Percentiles rank a stretch among this genome's conserved stretches.
Conservation (phyloP, 2,797 vertebrate genomes). For the Cirrhinus mrigala region DNA sequence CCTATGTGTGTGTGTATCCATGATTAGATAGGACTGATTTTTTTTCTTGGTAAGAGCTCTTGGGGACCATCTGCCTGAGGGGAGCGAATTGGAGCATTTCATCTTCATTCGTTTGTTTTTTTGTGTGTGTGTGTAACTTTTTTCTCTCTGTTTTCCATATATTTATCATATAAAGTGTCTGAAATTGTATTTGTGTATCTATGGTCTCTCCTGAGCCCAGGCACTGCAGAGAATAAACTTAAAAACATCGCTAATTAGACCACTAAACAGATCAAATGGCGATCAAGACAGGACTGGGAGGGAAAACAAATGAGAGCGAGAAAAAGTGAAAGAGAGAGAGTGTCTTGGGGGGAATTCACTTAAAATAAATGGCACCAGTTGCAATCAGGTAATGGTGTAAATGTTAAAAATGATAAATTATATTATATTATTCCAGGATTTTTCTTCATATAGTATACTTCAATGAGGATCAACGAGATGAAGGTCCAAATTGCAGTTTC, state of each 20-base stretch:
- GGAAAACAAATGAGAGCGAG: not conserved
- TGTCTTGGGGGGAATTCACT: not conserved
- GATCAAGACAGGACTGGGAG: not conserved
- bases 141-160: not conserved
- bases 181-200: conserved; percentile 1
- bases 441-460: too few relatives aligned
- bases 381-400: not conserved
- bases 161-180: conserved; percentile 12
- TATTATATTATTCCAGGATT: too few relatives aligned
- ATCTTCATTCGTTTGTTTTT: not conserved
- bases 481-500: too few relatives aligned
- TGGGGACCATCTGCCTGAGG: conserved; percentile 22
- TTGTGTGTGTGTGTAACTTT: not conserved
- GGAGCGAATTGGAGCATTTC: not conserved
- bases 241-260: conserved; percentile 36
- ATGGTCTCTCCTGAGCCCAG: not conserved
- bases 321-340: not conserved
- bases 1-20: not conserved
- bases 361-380: not conserved
- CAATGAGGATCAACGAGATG: too few relatives aligned
- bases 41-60: not conserved
- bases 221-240: conserved; percentile 12
- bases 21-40: conserved; percentile 19
- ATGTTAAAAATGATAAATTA: not conserved
- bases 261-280: conserved; percentile 22